Percentiles rank a stretch among this genome's conserved stretches.
These are phyloP conservation scores for Bergia sp. DNA, from an alignment of 92 coral and sea anemone genomes.

Conservation along the genomic window DNA sequence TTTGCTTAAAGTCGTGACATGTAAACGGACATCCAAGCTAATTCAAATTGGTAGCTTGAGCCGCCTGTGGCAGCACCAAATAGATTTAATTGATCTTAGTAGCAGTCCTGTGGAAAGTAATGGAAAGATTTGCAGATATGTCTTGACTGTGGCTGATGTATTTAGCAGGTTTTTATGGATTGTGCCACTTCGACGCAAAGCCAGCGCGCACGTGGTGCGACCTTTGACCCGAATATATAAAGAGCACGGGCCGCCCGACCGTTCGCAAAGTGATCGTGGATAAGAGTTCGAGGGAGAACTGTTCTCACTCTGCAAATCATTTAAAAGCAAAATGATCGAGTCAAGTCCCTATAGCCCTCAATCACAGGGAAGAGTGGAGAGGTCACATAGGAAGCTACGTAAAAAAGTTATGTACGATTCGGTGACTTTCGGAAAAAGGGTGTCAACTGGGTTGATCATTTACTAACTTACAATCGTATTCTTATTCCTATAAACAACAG, in stretches of 20 bases:
- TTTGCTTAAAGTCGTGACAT: no score
- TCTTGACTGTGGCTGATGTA: constrained; percentile 35
- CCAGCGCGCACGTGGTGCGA: constrained; percentile 40
- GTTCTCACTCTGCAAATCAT: constrained; percentile 3
- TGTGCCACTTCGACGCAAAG: constrained; percentile 18
- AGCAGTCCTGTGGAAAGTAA: constrained; percentile 27
- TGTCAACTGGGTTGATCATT: constrained; percentile 27
- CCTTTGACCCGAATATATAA: constrained; percentile 28
- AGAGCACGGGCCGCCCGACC: constrained; percentile 50
- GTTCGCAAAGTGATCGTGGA: constrained; percentile 46
- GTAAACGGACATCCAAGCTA: no score
- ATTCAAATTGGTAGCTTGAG: no score
- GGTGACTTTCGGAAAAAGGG: constrained; percentile 16
- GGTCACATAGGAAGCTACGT: constrained; percentile 39
- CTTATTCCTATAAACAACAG: background rate
- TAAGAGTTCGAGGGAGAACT: constrained; percentile 38
- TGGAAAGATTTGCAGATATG: constrained; percentile 32
- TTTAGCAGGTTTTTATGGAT: constrained; percentile 43
- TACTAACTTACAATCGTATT: constrained; percentile 13
- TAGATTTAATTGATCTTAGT: constrained; percentile 39
- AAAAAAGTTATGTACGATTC: constrained; percentile 44
- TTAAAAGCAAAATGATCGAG: constrained; percentile 46
- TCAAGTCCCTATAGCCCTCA: constrained; percentile 48
- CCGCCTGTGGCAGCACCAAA: constrained; percentile 18
- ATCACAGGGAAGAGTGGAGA: constrained; percentile 50